A percentile compares a stretch with the other conserved stretches of the same genome.
These are phyloP conservation scores for Standfussiana lucernea DNA, from an alignment of 2,888 invertebrate species.

Conservation along the genomic window DNA sequence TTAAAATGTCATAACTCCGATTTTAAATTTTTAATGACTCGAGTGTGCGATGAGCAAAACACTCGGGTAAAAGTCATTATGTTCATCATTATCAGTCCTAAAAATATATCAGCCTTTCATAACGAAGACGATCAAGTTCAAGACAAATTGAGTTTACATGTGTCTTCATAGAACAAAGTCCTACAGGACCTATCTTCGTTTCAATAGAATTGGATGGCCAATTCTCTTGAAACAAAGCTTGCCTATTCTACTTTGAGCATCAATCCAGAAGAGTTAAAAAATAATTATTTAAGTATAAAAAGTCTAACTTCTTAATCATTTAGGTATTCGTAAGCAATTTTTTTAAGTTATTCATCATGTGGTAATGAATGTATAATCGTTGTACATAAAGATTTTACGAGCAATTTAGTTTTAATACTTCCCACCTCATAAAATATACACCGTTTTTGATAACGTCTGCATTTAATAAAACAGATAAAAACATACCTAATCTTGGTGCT, in stretches of 20 bases:
- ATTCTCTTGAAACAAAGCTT: no score
- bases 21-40: not conserved
- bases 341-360: conserved; percentile 13
- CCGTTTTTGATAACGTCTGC: conserved; percentile 30
- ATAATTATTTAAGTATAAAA: not conserved
- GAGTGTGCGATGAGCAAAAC: not conserved
- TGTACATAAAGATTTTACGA: conserved; percentile 39
- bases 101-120: not conserved
- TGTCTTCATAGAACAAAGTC: not conserved
- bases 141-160: not conserved
- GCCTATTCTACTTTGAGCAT: not conserved
- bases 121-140: not conserved
- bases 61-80: not conserved
- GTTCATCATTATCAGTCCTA: not conserved
- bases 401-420: conserved; percentile 34
- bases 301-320: not conserved
- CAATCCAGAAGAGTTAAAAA: not conserved
- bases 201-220: no score
- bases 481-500: not conserved
- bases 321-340: conserved; percentile 13
- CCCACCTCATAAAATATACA: conserved; percentile 43
- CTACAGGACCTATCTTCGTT: not conserved
- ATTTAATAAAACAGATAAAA: conserved; percentile 19
- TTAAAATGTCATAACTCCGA: not conserved
- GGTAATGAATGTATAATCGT: conserved; percentile 12